Conservation (phyloP, 1,140 invertebrate species). For the Panonychus citri region DNA sequence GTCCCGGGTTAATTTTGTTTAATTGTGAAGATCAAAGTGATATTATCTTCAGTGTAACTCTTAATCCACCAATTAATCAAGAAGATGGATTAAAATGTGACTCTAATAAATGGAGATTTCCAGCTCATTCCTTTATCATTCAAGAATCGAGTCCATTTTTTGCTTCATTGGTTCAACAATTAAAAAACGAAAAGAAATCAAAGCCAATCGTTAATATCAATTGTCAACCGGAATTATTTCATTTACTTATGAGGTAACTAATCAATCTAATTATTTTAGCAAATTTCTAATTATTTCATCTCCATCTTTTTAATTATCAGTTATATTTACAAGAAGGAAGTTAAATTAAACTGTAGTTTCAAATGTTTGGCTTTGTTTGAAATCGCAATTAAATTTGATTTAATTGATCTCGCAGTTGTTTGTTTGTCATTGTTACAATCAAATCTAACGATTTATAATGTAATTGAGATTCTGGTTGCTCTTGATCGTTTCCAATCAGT, state of each 20-base stretch:
- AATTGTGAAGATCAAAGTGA: slow-evolving; percentile 37
- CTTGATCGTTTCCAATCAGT: too few relatives aligned
- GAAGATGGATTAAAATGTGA: neutral
- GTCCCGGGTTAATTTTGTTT: slow-evolving; percentile 17
- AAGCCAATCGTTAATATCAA: slow-evolving; percentile 1
- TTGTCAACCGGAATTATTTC: slow-evolving; percentile 35
- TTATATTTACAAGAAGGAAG: slow-evolving; percentile 23
- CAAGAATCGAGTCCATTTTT: slow-evolving; percentile 10
- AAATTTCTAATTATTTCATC: slow-evolving; percentile 5
- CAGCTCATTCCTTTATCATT: slow-evolving; percentile 37
- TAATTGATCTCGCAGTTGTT: slow-evolving; percentile 32
- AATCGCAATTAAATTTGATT: slow-evolving; percentile 40
- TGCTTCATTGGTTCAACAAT: neutral
- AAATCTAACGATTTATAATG: slow-evolving; percentile 25
- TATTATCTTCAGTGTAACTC: slow-evolving; percentile 37
- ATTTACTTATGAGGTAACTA: slow-evolving; percentile 35
- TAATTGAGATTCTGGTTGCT: slow-evolving; percentile 27
- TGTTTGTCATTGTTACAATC: slow-evolving; percentile 34
- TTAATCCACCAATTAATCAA: slow-evolving; percentile 18
- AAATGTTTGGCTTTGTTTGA: slow-evolving; percentile 38
- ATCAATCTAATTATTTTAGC: neutral
- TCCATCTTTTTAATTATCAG: slow-evolving; percentile 7
- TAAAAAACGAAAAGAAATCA: neutral
- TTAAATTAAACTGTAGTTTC: slow-evolving; percentile 34
- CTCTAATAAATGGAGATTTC: slow-evolving; percentile 33